Percentiles rank a stretch among this genome's conserved stretches.
Conservation (phyloP, 2,113 vertebrate species). For the Coptodon rendalli region DNA sequence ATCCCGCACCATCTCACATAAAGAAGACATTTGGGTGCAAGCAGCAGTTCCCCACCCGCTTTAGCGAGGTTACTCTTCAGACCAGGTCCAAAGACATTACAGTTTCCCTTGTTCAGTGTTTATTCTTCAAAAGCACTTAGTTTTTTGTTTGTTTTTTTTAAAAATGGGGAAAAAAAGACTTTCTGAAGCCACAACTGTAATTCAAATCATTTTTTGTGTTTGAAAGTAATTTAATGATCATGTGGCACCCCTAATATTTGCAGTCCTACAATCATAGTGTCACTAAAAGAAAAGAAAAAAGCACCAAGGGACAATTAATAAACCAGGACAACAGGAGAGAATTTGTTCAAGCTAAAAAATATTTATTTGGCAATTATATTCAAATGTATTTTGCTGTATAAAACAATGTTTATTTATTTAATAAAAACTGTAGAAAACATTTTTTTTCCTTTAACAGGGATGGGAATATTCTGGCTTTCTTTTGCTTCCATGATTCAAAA, state of each 20-base stretch:
- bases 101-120: not conserved
- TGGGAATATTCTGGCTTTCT: not conserved
- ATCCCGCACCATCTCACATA: not conserved
- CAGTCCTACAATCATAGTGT: not conserved
- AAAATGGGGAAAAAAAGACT: fast-evolving
- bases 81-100: not conserved
- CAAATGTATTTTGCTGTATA: constrained; percentile 3
- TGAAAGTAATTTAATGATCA: not conserved
- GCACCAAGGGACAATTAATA: not conserved
- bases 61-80: not conserved
- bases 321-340: not conserved
- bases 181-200: not conserved
- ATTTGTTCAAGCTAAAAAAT: constrained; percentile 26
- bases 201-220: not conserved
- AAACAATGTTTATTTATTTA: constrained; percentile 24
- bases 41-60: not conserved
- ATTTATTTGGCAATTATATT: constrained; percentile 50
- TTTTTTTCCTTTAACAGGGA: not conserved
- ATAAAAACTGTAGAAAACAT: constrained; percentile 37
- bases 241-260: not conserved
- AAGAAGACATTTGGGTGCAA: not conserved
- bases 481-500: not conserved
- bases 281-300: not conserved
- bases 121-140: not conserved
- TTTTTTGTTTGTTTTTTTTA: too few relatives aligned